A percentile compares a stretch with the other conserved stretches of the same genome.
Evolutionary conservation across 2,797 vertebrate genomes (phyloP).

Genomic region (Luscinia megarhynchos): DNA sequence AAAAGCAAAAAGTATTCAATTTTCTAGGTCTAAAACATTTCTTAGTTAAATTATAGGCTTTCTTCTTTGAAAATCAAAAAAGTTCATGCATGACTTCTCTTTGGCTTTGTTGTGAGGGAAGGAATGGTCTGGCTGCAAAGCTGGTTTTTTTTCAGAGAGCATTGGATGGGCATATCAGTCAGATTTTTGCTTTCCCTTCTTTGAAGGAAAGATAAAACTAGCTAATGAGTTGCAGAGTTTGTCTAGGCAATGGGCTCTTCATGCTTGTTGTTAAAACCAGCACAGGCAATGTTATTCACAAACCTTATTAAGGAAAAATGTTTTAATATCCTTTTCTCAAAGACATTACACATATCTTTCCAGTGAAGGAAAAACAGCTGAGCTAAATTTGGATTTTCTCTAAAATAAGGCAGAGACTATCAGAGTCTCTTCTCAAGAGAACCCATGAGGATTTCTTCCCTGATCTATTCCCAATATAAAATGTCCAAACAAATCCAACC

Average conservation of each 20-base stretch:
- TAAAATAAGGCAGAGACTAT: background rate
- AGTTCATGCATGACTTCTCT: background rate
- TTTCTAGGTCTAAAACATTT: constrained; percentile 2
- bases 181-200: background rate
- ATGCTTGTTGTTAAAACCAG: background rate
- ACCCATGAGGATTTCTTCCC: background rate
- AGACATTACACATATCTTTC: background rate
- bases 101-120: background rate
- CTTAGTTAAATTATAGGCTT: background rate
- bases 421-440: background rate
- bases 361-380: background rate
- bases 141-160: background rate
- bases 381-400: constrained; percentile 3
- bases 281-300: background rate
- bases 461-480: background rate
- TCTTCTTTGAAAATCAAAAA: background rate
- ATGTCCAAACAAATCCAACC: background rate
- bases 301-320: background rate
- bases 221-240: constrained; percentile 7
- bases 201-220: constrained; percentile 13
- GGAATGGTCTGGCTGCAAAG: background rate
- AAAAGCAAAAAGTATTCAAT: background rate
- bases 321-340: background rate
- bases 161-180: background rate
- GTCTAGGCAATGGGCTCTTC: background rate